Base-by-base conservation (phyloP, 2,113 vertebrate species). In the Leptocoma aspasia region DNA sequence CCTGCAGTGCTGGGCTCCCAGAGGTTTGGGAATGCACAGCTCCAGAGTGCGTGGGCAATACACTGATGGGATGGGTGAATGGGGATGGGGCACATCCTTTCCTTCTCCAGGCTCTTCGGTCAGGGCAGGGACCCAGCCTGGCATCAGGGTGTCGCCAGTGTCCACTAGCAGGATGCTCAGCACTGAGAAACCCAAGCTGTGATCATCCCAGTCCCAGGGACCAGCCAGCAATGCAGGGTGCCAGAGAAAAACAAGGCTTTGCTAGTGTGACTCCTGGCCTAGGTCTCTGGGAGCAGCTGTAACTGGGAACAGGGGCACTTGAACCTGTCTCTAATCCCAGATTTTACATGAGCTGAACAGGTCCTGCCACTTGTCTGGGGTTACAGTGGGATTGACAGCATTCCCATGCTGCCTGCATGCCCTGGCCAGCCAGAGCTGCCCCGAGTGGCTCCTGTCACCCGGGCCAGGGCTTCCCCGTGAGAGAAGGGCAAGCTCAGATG, bases 261-360 rank as follows among this genome's bases (percentile, higher is more conserved):
- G 69, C 81, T 71, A 52, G 90, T 1, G 0, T 60, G 82, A 82
- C 59, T 82, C 54, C 88, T 61, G 82, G 88, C 75, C 66, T n/a
- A 7, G 61, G 84, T 71, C 84, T 82, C 78, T 37, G 52, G 28
- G 54, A 92, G 82, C 86, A 91, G 89, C 70, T 82, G 81, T 89
- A 92, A 82, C 42, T 27, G 1, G 84, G 57, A 92, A 33, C 30
- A 35, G 45, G 69, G 63, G 44, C 87, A 80, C 70, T 60, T 5
- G 8, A 87, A 69, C 59, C 39, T 26, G 19, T 39, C 91, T 85
- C 42, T 95, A 95, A 97, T 95, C 87, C 80, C 71, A 87, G 63
- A 54, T 94, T 96, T 96, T 71, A 87, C 73, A 91, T n/a, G 82
- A 85, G 39, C 65, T 66, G 78, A 95, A 18, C 78, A 85, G 84